phyloP scores from a whole-genome alignment of 2,797 vertebrate genomes.

The Acanthurus lineatus region DNA sequence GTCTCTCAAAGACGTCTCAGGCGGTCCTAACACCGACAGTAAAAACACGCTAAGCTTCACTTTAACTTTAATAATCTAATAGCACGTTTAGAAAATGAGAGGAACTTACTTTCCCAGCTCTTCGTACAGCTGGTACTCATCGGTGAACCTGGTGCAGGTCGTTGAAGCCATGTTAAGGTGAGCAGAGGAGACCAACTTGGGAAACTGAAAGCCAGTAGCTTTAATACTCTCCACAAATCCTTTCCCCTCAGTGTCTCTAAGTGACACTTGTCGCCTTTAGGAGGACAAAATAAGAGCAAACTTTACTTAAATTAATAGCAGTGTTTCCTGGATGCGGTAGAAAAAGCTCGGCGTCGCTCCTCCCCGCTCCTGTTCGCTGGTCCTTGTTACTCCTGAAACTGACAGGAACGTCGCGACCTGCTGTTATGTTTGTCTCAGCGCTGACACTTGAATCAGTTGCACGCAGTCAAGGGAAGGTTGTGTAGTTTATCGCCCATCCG shows the following conservation, averaged over 20 bases:
- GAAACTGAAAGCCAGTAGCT: constrained; percentile 46
- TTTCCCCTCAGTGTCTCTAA: not conserved
- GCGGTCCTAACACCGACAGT: not conserved
- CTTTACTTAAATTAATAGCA: rapidly evolving
- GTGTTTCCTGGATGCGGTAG: not conserved
- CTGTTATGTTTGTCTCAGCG: constrained; percentile 33
- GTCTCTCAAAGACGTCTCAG: not conserved
- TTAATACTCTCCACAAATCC: constrained; percentile 30
- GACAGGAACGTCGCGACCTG: constrained; percentile 66
- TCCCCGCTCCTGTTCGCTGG: constrained; percentile 8
- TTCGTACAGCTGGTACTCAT: constrained; percentile 97
- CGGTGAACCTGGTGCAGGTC: constrained; percentile 96
- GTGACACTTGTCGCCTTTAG: constrained; percentile 28
- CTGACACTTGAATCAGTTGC: constrained; percentile 59
- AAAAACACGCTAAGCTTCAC: not conserved
- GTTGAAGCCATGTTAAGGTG: constrained; percentile 89
- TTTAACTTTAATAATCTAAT: not conserved
- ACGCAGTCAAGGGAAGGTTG: not conserved
- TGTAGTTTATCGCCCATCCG: rapidly evolving
- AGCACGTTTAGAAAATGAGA: rapidly evolving
- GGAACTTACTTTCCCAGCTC: constrained; percentile 97
- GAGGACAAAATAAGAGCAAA: not conserved
- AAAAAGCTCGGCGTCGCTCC: not conserved
- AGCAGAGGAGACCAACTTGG: constrained; percentile 27
- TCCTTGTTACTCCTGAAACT: constrained; percentile 33